Evolutionary conservation across 2,113 vertebrate species (phyloP).

Genomic region (Tragelaphus strepsiceros): DNA sequence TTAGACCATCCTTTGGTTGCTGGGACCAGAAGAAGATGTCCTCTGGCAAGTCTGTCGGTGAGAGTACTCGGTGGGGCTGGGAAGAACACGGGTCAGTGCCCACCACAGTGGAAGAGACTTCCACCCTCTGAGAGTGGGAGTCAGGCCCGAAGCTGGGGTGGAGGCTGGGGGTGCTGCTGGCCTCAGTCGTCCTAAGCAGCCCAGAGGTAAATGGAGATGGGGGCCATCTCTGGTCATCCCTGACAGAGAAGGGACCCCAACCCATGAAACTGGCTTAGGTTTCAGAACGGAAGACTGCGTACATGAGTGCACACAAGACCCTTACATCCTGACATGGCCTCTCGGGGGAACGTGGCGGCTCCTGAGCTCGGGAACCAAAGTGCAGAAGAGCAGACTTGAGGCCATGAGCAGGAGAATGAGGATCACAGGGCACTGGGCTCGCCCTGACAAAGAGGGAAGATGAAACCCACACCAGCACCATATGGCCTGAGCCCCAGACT

Average conservation of each 20-base stretch:
- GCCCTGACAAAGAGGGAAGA: background rate
- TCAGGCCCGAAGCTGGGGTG: background rate
- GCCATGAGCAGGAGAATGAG: fast-evolving
- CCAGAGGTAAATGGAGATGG: background rate
- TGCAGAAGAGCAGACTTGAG: background rate
- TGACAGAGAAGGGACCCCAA: background rate
- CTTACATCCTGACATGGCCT: background rate
- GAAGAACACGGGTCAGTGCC: background rate
- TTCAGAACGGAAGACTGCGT: background rate
- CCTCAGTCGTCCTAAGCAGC: background rate
- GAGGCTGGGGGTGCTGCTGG: background rate
- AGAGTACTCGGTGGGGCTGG: background rate
- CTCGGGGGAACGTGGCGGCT: background rate
- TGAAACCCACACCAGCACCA: background rate
- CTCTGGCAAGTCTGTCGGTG: background rate
- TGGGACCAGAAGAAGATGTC: background rate
- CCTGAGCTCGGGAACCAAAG: background rate
- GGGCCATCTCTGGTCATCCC: too few relatives aligned
- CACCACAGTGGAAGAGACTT: background rate
- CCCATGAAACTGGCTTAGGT: background rate
- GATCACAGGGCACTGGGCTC: background rate
- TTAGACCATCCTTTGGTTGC: background rate
- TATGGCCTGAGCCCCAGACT: background rate
- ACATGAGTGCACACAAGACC: background rate
- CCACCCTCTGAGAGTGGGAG: background rate